phyloP scores from a whole-genome alignment of 2,113 vertebrate species.

The Ageneiosus marmoratus region DNA sequence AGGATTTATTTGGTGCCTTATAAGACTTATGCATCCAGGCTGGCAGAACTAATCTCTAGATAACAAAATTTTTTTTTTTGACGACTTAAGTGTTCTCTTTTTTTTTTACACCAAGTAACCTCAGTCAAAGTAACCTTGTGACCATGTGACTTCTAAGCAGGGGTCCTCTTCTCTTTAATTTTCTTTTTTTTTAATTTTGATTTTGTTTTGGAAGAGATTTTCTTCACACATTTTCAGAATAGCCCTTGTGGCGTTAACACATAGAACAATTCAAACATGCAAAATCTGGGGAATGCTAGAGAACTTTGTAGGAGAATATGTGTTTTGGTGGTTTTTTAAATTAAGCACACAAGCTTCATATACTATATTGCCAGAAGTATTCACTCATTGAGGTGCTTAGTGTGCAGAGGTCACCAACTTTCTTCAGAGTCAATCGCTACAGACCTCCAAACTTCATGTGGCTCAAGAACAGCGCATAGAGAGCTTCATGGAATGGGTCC shows the following conservation, averaged over 20 bases:
- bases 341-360: background rate
- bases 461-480: too few relatives aligned
- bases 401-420: too few relatives aligned
- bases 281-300: too few relatives aligned
- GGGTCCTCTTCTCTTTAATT: background rate
- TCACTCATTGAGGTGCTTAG: too few relatives aligned
- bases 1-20: background rate
- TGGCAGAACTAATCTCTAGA: background rate
- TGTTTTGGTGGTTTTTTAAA: background rate
- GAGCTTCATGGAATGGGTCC: too few relatives aligned
- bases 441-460: too few relatives aligned
- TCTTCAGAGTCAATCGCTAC: too few relatives aligned
- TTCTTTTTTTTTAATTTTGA: background rate
- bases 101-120: background rate
- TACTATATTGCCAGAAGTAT: too few relatives aligned
- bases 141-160: background rate
- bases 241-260: background rate
- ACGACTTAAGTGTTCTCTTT: background rate
- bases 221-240: background rate
- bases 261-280: background rate
- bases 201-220: background rate
- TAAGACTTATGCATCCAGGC: background rate
- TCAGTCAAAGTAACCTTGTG: background rate
- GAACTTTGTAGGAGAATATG: background rate
- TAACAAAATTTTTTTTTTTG: background rate